Evolutionary conservation across 2,888 invertebrate species (phyloP).

Genomic region (Chydorus sphaericus): DNA sequence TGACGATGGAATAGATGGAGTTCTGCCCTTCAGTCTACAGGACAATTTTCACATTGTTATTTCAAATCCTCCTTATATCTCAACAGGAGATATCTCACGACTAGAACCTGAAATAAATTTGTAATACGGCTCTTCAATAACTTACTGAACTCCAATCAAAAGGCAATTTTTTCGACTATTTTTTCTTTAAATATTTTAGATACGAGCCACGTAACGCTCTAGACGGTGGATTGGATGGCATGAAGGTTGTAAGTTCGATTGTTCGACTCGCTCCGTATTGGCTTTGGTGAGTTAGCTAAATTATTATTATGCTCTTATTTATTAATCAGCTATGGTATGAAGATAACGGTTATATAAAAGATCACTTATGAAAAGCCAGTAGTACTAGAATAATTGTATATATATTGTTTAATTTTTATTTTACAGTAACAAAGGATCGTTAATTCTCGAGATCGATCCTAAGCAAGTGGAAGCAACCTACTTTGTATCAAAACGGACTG

Average conservation of each 20-base stretch:
- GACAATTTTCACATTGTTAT: not conserved
- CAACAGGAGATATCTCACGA: not conserved
- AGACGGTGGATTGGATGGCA: slow-evolving; percentile 9
- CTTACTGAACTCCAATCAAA: not conserved
- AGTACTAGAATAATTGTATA: not conserved
- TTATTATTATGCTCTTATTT: not conserved
- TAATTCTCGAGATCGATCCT: slow-evolving; percentile 2
- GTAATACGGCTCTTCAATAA: not conserved
- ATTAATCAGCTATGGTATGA: not conserved
- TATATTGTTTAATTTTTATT: not conserved
- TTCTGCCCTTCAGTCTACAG: not conserved
- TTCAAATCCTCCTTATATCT: slow-evolving; percentile 1
- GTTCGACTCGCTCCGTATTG: slow-evolving; percentile 2
- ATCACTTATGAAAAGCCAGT: too few species aligned
- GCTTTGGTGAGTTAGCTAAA: not conserved
- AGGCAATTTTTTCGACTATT: not conserved
- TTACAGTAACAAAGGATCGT: not conserved
- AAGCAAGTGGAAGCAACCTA: not conserved
- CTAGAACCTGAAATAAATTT: not conserved
- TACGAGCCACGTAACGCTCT: slow-evolving; percentile 3
- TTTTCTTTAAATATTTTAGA: too few species aligned
- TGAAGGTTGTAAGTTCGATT: not conserved
- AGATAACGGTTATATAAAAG: not conserved
- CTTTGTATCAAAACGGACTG: not conserved
- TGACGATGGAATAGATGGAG: not conserved